Percentiles rank a stretch among this genome's conserved stretches.
Evolutionary conservation across 2,113 vertebrate species (phyloP).

Genomic region (Ariopsis seemanni): DNA sequence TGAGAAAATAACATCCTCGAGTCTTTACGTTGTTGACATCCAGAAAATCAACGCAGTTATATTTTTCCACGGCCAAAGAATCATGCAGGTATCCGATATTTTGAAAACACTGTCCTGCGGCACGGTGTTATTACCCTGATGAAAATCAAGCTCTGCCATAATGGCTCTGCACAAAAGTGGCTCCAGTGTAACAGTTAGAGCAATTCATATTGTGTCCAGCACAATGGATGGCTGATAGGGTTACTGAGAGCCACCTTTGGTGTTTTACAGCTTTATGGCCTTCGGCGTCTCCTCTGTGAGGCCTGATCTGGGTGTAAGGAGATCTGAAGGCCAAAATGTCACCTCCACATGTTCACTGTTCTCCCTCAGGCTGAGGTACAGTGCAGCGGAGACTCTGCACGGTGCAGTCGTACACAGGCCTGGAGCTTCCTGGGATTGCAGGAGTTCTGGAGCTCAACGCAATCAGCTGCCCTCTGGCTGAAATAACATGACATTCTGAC

Average conservation of each 20-base stretch:
- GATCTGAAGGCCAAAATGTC: conserved; percentile 66
- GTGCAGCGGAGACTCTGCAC: conserved; percentile 13
- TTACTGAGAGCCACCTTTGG: conserved; percentile 62
- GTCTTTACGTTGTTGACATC: no score
- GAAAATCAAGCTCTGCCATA: conserved; percentile 53
- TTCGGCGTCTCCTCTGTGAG: conserved; percentile 54
- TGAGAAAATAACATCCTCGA: neutral
- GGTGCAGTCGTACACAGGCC: neutral
- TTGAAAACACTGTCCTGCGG: conserved; percentile 24
- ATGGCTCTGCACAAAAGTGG: conserved; percentile 19
- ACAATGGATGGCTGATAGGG: conserved; percentile 65
- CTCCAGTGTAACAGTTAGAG: conserved; percentile 54
- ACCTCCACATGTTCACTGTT: conserved; percentile 57
- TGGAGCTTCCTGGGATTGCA: neutral
- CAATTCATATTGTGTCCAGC: conserved; percentile 65
- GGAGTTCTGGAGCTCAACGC: neutral
- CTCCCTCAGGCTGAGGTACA: conserved; percentile 53
- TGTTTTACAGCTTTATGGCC: conserved; percentile 52
- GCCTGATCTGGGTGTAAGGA: conserved; percentile 65
- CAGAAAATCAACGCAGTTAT: neutral
- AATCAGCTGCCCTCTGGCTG: conserved; percentile 57
- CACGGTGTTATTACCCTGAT: conserved; percentile 29
- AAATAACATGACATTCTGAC: conserved; percentile 68
- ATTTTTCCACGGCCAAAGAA: neutral
- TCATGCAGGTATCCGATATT: conserved; percentile 4